phyloP scores from a whole-genome alignment of 2,113 vertebrate species.

The Aegotheles bennettii region DNA sequence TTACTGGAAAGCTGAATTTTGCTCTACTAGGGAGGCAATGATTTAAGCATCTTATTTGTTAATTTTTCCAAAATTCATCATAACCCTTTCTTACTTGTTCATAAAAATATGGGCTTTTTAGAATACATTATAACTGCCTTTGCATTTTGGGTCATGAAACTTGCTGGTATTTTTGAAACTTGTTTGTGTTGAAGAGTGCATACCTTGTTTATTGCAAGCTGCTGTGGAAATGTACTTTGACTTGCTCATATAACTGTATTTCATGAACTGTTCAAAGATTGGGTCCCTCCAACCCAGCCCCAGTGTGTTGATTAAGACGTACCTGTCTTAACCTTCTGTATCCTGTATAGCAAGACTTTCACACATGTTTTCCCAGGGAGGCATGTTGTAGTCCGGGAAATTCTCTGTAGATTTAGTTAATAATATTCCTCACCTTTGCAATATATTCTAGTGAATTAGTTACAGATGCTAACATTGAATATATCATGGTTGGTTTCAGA shows the following conservation, averaged over 20 bases:
- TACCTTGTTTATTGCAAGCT: neutral
- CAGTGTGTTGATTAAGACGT: neutral
- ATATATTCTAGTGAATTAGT: neutral
- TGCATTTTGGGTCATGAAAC: neutral
- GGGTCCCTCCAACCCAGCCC: neutral
- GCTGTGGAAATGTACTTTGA: neutral
- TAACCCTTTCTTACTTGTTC: neutral
- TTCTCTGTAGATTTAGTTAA: neutral
- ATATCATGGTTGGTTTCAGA: neutral
- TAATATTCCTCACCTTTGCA: neutral
- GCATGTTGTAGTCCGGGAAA: neutral
- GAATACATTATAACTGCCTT: neutral
- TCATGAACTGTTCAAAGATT: neutral
- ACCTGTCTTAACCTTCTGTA: neutral
- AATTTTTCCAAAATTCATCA: neutral
- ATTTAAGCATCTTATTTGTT: neutral
- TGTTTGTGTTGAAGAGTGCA: neutral
- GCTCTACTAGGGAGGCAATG: neutral
- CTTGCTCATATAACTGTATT: neutral
- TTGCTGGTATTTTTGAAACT: neutral
- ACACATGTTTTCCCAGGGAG: neutral
- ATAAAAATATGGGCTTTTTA: neutral
- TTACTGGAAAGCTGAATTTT: neutral
- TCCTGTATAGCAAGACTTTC: neutral
- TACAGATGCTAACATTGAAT: neutral